Evolutionary conservation across 2,888 invertebrate species (phyloP).

Genomic region (Macrostomum cliftonense): DNA sequence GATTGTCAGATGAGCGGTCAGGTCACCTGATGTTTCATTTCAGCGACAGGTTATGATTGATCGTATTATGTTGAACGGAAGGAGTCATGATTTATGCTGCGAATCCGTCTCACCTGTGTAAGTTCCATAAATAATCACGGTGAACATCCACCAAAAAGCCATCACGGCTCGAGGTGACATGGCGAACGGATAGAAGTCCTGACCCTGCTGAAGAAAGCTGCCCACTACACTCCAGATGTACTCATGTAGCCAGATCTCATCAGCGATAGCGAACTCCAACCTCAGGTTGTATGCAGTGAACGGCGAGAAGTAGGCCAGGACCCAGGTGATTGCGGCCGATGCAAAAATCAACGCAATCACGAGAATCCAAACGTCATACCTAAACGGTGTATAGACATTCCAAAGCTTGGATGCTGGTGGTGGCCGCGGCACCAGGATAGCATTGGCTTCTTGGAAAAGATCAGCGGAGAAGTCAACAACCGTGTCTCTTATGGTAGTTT

Average conservation of each 20-base stretch:
- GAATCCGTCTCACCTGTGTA: slow-evolving; percentile 2
- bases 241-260: slow-evolving; percentile 1
- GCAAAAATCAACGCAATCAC: neutral
- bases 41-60: too few species aligned
- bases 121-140: neutral
- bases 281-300: slow-evolving; percentile 1
- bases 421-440: neutral
- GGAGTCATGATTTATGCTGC: too few species aligned
- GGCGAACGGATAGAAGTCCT: slow-evolving; percentile 1
- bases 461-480: neutral
- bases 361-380: neutral
- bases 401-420: neutral
- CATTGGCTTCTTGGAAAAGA: slow-evolving; percentile 3
- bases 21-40: neutral
- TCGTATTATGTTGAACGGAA: too few species aligned
- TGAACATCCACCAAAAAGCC: slow-evolving; percentile 1
- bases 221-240: neutral
- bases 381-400: neutral
- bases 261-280: neutral
- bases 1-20: neutral
- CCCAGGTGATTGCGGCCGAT: neutral
- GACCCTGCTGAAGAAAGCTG: neutral
- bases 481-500: neutral
- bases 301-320: neutral
- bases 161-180: neutral